Evolutionary conservation across 2,888 invertebrate genomes (phyloP).

Genomic region (Nephrotoma appendiculata): DNA sequence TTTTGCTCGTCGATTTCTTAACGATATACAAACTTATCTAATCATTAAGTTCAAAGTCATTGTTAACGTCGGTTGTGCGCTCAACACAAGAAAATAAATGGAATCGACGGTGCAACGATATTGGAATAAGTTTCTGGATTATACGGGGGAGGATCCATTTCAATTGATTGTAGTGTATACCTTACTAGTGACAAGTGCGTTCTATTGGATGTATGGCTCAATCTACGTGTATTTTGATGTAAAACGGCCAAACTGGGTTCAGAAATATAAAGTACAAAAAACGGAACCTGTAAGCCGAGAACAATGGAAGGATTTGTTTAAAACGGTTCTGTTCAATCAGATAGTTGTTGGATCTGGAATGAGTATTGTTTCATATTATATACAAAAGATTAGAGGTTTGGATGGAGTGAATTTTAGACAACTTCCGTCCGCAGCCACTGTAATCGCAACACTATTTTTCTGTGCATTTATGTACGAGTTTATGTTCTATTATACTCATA

Average conservation of each 20-base stretch:
- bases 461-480: background rate
- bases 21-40: background rate
- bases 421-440: background rate
- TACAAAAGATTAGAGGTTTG: background rate
- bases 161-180: background rate
- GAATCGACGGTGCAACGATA: background rate
- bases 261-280: background rate
- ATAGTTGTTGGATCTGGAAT: background rate
- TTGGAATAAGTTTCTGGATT: background rate
- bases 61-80: background rate
- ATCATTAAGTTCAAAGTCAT: background rate
- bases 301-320: background rate
- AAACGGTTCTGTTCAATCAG: background rate
- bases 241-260: background rate
- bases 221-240: background rate
- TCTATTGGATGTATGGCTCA: background rate
- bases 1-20: background rate
- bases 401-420: background rate
- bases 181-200: background rate
- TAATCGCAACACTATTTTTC: background rate
- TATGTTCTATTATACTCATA: background rate
- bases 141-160: background rate
- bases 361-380: background rate
- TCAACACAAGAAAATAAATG: background rate
- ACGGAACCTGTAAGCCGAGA: background rate